These are phyloP conservation scores for Siniperca obscura DNA, from an alignment of 2,797 vertebrate species.

Conservation along the genomic window DNA sequence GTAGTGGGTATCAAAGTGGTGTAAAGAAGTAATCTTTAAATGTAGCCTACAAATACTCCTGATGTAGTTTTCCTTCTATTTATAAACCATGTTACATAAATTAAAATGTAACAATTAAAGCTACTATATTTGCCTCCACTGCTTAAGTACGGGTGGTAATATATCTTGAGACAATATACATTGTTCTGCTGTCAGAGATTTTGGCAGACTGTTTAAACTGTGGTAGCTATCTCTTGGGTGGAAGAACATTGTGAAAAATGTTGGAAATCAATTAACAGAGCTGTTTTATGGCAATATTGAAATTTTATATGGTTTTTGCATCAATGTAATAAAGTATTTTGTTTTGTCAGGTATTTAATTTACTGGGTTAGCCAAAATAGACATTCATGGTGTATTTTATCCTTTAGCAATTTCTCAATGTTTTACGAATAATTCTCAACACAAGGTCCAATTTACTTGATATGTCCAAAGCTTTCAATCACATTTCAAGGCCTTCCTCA, in stretches of 20 bases:
- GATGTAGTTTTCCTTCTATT: neutral
- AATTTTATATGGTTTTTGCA: neutral
- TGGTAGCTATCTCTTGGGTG: neutral
- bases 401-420: too few relatives aligned
- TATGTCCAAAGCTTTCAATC: too few relatives aligned
- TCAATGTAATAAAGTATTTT: neutral
- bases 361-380: too few relatives aligned
- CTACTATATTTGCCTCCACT: neutral
- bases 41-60: too few relatives aligned
- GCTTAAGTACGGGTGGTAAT: neutral
- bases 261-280: neutral
- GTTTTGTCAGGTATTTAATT: too few relatives aligned
- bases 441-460: too few relatives aligned
- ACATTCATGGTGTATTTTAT: too few relatives aligned
- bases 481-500: too few relatives aligned
- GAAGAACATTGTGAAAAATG: neutral
- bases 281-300: neutral
- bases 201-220: neutral
- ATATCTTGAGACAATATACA: neutral
- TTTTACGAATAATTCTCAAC: too few relatives aligned
- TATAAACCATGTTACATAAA: neutral
- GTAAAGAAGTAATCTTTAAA: neutral
- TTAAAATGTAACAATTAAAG: constrained; percentile 1
- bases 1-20: neutral
- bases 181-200: neutral